Conservation (phyloP, 2,888 invertebrate genomes). For the Tenthredo amoena region DNA sequence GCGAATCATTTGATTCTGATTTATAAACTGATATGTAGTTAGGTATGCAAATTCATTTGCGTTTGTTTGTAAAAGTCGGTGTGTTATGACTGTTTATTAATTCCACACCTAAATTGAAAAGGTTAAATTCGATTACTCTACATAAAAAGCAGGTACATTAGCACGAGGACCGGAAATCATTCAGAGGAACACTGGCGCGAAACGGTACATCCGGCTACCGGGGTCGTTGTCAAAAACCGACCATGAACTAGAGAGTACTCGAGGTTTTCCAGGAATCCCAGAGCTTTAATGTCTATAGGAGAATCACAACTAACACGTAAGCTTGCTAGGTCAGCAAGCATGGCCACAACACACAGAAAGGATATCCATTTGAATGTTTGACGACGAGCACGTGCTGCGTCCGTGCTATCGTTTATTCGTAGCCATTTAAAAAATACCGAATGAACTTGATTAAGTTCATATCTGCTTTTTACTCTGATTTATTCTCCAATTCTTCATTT, state of each 20-base stretch:
- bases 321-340: background rate
- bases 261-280: constrained; percentile 2
- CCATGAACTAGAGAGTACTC: constrained; percentile 26
- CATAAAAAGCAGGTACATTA: background rate
- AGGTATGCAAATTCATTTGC: background rate
- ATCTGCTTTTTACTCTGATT: background rate
- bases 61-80: background rate
- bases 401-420: background rate
- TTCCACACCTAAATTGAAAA: background rate
- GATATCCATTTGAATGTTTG: background rate
- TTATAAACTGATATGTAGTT: background rate
- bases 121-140: constrained; percentile 5
- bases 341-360: background rate
- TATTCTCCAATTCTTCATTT: background rate
- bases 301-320: background rate
- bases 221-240: constrained; percentile 39
- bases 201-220: constrained; percentile 28
- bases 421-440: background rate
- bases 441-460: background rate
- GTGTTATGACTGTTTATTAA: background rate
- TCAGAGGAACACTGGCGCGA: background rate
- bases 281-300: background rate
- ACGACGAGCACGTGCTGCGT: background rate
- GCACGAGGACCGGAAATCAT: constrained; percentile 20
- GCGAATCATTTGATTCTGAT: background rate